These are phyloP conservation scores for Megalopta genalis DNA, from an alignment of 1,140 invertebrate genomes.

Conservation along the genomic window DNA sequence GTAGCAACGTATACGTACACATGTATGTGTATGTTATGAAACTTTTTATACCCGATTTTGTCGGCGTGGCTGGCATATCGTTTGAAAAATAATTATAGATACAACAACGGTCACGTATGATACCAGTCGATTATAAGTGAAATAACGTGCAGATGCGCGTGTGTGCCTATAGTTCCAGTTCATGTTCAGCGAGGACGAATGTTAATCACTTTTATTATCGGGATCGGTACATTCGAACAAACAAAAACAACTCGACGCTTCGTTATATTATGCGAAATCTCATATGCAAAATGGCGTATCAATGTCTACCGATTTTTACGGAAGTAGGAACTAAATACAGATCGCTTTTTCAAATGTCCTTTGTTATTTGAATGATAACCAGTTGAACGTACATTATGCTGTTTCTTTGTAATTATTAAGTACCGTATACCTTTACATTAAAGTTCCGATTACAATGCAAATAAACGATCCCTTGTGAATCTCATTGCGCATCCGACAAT, in stretches of 20 bases:
- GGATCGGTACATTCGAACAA: conserved; percentile 5
- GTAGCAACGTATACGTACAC: conserved; percentile 1
- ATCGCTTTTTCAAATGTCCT: conserved; percentile 5
- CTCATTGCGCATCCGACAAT: background rate
- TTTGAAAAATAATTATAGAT: conserved; percentile 4
- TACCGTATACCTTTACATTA: conserved; percentile 18
- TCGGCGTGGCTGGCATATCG: conserved; percentile 18
- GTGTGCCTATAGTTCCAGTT: conserved; percentile 24
- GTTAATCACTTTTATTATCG: conserved; percentile 4
- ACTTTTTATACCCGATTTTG: conserved; percentile 54
- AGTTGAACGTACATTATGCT: background rate
- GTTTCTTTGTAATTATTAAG: conserved; percentile 4
- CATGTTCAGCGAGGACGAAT: conserved; percentile 1
- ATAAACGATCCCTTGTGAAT: conserved; percentile 21
- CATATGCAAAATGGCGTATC: background rate
- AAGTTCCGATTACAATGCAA: conserved; percentile 13
- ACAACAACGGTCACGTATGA: background rate
- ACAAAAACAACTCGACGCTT: background rate
- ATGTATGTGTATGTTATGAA: conserved; percentile 41
- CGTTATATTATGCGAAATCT: background rate
- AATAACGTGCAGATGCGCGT: conserved; percentile 9
- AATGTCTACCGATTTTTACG: conserved; percentile 16
- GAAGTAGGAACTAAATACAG: conserved; percentile 9
- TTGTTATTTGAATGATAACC: conserved; percentile 16
- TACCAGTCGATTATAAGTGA: conserved; percentile 13